Evolutionary conservation across 2,888 invertebrate species (phyloP), one percentile per base, ranked within the genome.

Genomic region (Cacoxenus indagator): DNA sequence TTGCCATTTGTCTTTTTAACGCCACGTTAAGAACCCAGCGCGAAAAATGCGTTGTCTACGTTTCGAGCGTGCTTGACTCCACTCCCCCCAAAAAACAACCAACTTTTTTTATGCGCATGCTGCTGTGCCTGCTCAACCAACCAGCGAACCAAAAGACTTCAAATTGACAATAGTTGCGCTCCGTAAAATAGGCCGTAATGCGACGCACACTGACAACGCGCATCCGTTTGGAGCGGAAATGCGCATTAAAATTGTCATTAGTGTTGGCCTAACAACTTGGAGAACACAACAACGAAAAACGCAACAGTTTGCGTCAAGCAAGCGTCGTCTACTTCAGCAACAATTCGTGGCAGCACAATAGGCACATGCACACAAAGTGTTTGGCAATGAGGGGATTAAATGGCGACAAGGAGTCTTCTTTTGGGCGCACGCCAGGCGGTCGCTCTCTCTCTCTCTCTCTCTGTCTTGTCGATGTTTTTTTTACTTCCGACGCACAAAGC

Each of bases 1-100:
- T 78, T 78, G 78, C 76, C 77, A 78, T 78, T 78, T 79, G 77
- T 77, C 77, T 77, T 77, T 77, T 77, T 77, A 77, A 75, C 77
- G 77, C 77, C 78, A 74, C 37, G 43, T 22, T 51, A 37, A 37
- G 22, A 22, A 51, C 17, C 76, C 74, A 71, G 78, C 69, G 73
- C 51, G 71, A 57, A 67, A 64, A 70, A 66, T 74, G 76, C 57
- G 74, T 65, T 51, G 17, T 22, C 9, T 51, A 51, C 51, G 51
- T 51, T 51, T 37, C 22, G 51, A n/a, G 51, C 51, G 11, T 51
- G 24, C 22, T 51, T n/a, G 11, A 43, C n/a, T 9, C 45, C 45
- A 22, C 22, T 51, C 8, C 51, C 5, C 19, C 48, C 17, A 9
- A 1, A 43, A 14, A 1, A 43, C 43, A 43, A 43, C 43, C 43